phyloP scores from a whole-genome alignment of 2,888 invertebrate genomes.

The Chorisops tibialis region DNA sequence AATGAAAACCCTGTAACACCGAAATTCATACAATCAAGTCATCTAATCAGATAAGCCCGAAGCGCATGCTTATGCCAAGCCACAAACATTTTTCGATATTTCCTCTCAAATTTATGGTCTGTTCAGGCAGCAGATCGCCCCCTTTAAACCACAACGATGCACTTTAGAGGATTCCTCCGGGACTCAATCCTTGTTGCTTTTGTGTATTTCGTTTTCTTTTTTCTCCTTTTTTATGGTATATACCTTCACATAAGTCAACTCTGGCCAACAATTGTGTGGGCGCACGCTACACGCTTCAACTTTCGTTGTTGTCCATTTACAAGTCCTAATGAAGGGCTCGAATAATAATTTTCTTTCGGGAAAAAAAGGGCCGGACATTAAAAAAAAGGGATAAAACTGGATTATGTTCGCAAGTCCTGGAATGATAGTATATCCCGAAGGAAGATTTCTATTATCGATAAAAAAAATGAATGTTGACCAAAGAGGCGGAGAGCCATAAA shows the following conservation, averaged over 20 bases:
- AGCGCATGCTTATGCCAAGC: constrained; percentile 26
- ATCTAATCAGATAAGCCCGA: constrained; percentile 30
- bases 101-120: constrained; percentile 8
- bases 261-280: neutral
- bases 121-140: neutral
- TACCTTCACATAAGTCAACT: neutral
- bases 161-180: constrained; percentile 10
- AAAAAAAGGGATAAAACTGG: constrained; percentile 9
- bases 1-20: constrained; percentile 9
- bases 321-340: neutral
- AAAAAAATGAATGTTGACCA: constrained; percentile 21
- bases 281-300: constrained; percentile 5
- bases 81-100: neutral
- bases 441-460: constrained; percentile 22
- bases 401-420: neutral
- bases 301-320: neutral
- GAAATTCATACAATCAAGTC: constrained; percentile 12
- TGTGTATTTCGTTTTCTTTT: neutral
- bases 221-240: neutral
- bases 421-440: neutral
- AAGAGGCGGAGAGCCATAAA: constrained; percentile 32
- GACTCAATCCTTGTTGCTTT: neutral
- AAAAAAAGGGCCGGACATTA: neutral
- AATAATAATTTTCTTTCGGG: constrained; percentile 7
- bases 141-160: constrained; percentile 8